Conservation (phyloP, 2,797 vertebrate genomes). For the Bufotes viridis region DNA sequence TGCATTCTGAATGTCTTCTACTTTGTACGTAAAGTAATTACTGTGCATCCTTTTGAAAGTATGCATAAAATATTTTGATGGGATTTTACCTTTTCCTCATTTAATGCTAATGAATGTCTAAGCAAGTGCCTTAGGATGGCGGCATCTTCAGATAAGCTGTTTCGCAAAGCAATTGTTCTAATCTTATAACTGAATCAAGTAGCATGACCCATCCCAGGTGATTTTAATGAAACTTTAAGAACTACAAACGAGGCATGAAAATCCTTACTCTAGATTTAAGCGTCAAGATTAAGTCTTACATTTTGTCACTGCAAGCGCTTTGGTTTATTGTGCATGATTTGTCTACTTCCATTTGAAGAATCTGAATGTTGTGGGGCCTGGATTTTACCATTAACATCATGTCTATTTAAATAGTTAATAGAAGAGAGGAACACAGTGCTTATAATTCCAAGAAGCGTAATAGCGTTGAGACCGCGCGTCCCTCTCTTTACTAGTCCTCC, state of each 20-base stretch:
- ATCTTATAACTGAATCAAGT: slow-evolving; percentile 53
- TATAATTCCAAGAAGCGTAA: too few relatives aligned
- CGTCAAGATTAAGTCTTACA: slow-evolving; percentile 7
- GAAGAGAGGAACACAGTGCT: too few relatives aligned
- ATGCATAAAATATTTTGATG: slow-evolving; percentile 30
- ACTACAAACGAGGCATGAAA: slow-evolving; percentile 47
- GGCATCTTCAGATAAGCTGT: slow-evolving; percentile 31
- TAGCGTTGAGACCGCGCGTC: too few relatives aligned
- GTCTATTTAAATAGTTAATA: too few relatives aligned
- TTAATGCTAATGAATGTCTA: slow-evolving; percentile 46
- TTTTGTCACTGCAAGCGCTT: background rate
- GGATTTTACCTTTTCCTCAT: slow-evolving; percentile 31
- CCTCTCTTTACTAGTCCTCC: too few relatives aligned
- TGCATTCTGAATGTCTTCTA: slow-evolving; percentile 13
- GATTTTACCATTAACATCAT: too few relatives aligned
- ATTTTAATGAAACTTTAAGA: slow-evolving; percentile 38
- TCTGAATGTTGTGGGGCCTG: background rate
- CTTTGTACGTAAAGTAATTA: background rate
- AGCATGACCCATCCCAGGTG: slow-evolving; percentile 50
- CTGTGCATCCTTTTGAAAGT: background rate
- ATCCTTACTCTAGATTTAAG: slow-evolving; percentile 1
- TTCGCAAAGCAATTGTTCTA: slow-evolving; percentile 26
- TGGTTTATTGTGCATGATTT: background rate
- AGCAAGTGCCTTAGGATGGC: background rate
- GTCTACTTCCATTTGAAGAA: background rate